Base-by-base conservation (phyloP, 2,113 vertebrate species). In the Hirundichthys speculiger region DNA sequence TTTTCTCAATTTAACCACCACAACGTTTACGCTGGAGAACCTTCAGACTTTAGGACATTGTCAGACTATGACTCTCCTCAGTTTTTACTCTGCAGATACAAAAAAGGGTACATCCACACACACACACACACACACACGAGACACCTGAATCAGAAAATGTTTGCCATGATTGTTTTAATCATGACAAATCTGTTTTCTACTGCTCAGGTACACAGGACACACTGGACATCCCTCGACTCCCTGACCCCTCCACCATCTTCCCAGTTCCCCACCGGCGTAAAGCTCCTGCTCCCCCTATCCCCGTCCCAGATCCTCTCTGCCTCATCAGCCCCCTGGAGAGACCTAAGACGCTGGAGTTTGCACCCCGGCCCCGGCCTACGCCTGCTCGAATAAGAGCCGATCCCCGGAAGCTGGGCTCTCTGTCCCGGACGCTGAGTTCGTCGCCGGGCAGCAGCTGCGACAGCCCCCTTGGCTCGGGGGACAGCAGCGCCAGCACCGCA, bases 301-400 rank as follows among this genome's bases (percentile, higher is more conserved):
- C 86, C 0, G 75, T 69, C 16, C 42, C 41, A 6, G 54, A 67
- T 0, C 49, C 75, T 25, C 64, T 65, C 24, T 60, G 0, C 42
- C 83, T 89, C 69, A 68, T 83, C 18, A 76, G 64, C n/a, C 85
- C 91, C 5, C 83, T 87, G 9, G 93, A 94, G 72, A 91, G 95
- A 19, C 96, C 95, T 55, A 96, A 94, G 86, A 96, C 94, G 0
- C 86, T 96, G 64, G 94, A 93, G 86, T 97, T 97, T 1, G 92
- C 94, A 3, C 94, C 95, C 0, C 92, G 94, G 15, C 95, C 95
- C 0, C 89, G 95, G 5, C 96, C 95, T 2, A 91, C 94, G 0
- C 87, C 94, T 3, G 89, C 76, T 52, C 84, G 92, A 12, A 88
- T 92, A 42, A 92, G 91, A 47, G 74, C 94, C 7, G 94, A 96